A percentile compares a stretch with the other conserved stretches of the same genome.
These are phyloP conservation scores for Lates calcarifer DNA, from an alignment of 2,113 vertebrate genomes.

Conservation along the genomic window DNA sequence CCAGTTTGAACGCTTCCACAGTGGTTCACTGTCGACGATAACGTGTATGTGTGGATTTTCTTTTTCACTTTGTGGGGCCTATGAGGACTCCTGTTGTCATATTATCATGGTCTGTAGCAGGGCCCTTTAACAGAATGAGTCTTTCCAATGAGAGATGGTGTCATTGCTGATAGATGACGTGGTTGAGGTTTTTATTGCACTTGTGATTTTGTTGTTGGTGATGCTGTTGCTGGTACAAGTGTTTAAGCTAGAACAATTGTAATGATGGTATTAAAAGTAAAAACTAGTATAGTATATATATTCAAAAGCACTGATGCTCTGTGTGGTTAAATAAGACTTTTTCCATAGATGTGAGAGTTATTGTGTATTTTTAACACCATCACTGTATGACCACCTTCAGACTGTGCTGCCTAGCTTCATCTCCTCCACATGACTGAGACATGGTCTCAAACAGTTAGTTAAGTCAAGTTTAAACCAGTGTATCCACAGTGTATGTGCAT, in stretches of 20 bases:
- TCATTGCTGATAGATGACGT: not conserved
- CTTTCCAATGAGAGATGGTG: slow-evolving; percentile 9
- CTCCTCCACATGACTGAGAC: not conserved
- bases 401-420: not conserved
- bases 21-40: not conserved
- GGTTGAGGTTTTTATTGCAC: not conserved
- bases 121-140: not conserved
- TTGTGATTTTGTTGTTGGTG: not conserved
- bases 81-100: not conserved
- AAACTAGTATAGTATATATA: not conserved
- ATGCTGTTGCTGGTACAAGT: not conserved
- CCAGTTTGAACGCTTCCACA: not conserved
- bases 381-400: not conserved
- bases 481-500: slow-evolving; percentile 17
- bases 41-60: not conserved
- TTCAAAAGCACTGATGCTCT: not conserved
- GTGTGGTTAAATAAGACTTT: not conserved
- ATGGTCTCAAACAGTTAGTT: not conserved
- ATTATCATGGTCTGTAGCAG: not conserved
- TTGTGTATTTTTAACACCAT: slow-evolving; percentile 3
- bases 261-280: not conserved
- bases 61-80: not conserved
- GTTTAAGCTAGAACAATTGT: slow-evolving; percentile 6
- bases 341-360: slow-evolving; percentile 1
- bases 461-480: slow-evolving; percentile 5